Evolutionary conservation across 2,888 invertebrate species (phyloP).

Genomic region (Chironomus tentans): DNA sequence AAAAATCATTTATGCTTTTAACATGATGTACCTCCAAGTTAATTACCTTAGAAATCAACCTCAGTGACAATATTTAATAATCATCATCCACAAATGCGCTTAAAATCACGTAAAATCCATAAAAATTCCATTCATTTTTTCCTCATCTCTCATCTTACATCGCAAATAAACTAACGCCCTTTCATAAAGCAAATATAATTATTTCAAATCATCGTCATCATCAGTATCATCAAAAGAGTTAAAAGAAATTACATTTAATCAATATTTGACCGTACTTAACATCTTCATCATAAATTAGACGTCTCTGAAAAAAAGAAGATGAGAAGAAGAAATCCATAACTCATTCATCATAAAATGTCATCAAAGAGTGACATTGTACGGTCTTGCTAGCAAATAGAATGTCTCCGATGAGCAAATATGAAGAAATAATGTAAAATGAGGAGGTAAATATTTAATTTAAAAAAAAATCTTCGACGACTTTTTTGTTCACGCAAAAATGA

Average conservation of each 20-base stretch:
- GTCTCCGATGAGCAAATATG: conserved; percentile 14
- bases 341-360: not conserved
- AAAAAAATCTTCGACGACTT: not conserved
- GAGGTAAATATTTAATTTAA: conserved; percentile 20
- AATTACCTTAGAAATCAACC: too few relatives aligned
- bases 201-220: too few relatives aligned
- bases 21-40: too few relatives aligned
- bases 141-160: too few relatives aligned
- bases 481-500: conserved; percentile 21
- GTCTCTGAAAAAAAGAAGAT: not conserved
- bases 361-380: not conserved
- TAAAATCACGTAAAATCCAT: too few relatives aligned
- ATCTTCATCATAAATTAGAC: conserved; percentile 16
- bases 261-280: conserved; percentile 25
- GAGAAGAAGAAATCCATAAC: not conserved
- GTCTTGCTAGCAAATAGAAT: not conserved
- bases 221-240: too few relatives aligned
- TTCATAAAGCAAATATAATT: too few relatives aligned
- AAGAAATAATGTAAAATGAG: not conserved
- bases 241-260: conserved; percentile 8
- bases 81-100: too few relatives aligned
- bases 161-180: too few relatives aligned
- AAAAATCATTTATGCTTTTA: too few relatives aligned
- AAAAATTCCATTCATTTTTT: too few relatives aligned
- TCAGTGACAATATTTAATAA: too few relatives aligned